These are phyloP conservation scores for Centrocercus urophasianus DNA, from an alignment of 2,113 vertebrate species.

Conservation along the genomic window DNA sequence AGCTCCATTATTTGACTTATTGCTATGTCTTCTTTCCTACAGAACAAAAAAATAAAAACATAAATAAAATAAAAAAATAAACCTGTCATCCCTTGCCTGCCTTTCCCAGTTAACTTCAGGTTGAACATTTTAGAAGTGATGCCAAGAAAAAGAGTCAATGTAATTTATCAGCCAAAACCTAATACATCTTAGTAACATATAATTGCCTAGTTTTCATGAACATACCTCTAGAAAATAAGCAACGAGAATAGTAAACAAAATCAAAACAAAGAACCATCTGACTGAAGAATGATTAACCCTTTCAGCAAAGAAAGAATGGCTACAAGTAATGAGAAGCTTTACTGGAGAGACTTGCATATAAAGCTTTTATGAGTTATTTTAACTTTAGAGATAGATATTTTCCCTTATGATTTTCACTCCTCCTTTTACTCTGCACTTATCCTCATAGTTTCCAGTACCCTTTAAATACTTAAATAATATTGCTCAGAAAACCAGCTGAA, in stretches of 20 bases:
- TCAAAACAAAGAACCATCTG: neutral
- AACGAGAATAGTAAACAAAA: neutral
- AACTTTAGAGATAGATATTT: neutral
- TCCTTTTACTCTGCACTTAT: constrained; percentile 61
- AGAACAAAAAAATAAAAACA: neutral
- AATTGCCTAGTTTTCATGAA: neutral
- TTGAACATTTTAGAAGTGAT: neutral
- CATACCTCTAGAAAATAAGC: neutral
- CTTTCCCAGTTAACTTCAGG: neutral
- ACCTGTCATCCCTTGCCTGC: neutral
- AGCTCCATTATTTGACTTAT: neutral
- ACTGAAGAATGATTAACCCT: neutral
- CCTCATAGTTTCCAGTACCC: constrained; percentile 14
- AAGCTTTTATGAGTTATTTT: neutral
- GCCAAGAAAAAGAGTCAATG: neutral
- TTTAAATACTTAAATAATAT: constrained; percentile 75
- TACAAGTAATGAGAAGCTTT: neutral
- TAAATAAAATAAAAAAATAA: no score
- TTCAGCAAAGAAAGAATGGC: neutral
- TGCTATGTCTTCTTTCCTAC: neutral
- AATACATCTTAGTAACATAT: constrained; percentile 5
- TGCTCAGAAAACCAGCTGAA: constrained; percentile 46
- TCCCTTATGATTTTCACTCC: neutral
- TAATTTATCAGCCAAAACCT: neutral
- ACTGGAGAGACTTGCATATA: neutral